Conservation (phyloP, 2,113 vertebrate genomes). For the Arothron firmamentum region DNA sequence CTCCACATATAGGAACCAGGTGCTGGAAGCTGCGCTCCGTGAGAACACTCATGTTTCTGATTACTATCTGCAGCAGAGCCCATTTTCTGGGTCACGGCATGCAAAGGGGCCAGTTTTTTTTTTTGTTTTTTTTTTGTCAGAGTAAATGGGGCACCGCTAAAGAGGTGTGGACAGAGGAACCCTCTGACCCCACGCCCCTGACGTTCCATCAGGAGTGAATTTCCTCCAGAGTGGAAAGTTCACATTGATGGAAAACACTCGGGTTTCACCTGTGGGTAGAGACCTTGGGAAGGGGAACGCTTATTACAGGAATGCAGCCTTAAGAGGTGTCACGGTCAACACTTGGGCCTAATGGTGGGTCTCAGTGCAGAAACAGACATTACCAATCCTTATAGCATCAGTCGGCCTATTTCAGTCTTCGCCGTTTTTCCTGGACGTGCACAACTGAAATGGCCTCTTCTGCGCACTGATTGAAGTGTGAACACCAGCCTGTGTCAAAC, state of each 20-base stretch:
- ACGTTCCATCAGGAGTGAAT: conserved; percentile 26
- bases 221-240: conserved; percentile 8
- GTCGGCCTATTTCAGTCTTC: no score
- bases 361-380: background rate
- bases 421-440: no score
- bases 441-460: background rate
- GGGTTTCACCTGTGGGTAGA: conserved; percentile 8
- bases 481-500: conserved; percentile 1
- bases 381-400: background rate
- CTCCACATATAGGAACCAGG: conserved; percentile 63
- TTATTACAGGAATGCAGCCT: no score
- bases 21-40: conserved; percentile 40
- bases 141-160: conserved; percentile 30
- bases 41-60: conserved; percentile 51
- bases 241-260: conserved; percentile 21
- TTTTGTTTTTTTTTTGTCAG: conserved; percentile 6
- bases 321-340: no score
- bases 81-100: conserved; percentile 66
- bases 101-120: conserved; percentile 52
- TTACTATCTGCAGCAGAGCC: conserved; percentile 51
- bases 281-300: background rate
- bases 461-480: background rate
- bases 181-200: conserved; percentile 14
- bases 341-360: background rate
- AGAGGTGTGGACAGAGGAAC: conserved; percentile 20